Evolutionary conservation across 1,140 invertebrate species (phyloP).

Genomic region (Caenorhabditis remanei): DNA sequence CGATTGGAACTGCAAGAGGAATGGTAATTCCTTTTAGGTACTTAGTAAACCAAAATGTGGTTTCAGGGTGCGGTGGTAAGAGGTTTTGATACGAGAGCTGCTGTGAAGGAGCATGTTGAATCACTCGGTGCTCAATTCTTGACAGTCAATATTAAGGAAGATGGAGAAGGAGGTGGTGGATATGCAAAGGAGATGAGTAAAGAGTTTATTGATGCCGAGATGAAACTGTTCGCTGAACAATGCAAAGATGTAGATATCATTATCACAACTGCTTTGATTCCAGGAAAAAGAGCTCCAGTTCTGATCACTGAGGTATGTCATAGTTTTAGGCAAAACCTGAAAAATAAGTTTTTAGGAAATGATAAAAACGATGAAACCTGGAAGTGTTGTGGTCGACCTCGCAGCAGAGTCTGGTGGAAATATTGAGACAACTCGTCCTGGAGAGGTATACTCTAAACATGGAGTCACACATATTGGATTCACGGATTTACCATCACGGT

Average conservation of each 20-base stretch:
- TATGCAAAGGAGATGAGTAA: constrained; percentile 92
- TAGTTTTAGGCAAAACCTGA: background rate
- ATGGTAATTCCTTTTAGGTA: constrained; percentile 80
- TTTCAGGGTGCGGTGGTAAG: constrained; percentile 85
- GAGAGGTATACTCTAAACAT: constrained; percentile 84
- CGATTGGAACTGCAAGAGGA: constrained; percentile 87
- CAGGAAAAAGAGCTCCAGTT: constrained; percentile 87
- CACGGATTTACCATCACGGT: constrained; percentile 84
- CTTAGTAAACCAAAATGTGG: background rate
- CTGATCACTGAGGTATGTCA: constrained; percentile 86
- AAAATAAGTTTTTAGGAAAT: constrained; percentile 82
- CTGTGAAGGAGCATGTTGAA: constrained; percentile 91
- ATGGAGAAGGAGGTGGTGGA: constrained; percentile 86
- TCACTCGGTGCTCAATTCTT: constrained; percentile 89
- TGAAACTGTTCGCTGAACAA: constrained; percentile 88
- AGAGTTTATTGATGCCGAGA: constrained; percentile 89
- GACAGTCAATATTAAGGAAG: constrained; percentile 82
- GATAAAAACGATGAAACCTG: constrained; percentile 88
- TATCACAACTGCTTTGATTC: constrained; percentile 89
- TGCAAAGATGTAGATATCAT: constrained; percentile 86
- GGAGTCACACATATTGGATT: constrained; percentile 89
- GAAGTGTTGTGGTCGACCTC: constrained; percentile 89
- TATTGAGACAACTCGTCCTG: constrained; percentile 87
- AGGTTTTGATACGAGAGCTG: constrained; percentile 88
- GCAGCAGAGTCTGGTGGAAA: constrained; percentile 91